These are phyloP conservation scores for Agrochola lota DNA, from an alignment of 2,888 invertebrate species.

Conservation along the genomic window DNA sequence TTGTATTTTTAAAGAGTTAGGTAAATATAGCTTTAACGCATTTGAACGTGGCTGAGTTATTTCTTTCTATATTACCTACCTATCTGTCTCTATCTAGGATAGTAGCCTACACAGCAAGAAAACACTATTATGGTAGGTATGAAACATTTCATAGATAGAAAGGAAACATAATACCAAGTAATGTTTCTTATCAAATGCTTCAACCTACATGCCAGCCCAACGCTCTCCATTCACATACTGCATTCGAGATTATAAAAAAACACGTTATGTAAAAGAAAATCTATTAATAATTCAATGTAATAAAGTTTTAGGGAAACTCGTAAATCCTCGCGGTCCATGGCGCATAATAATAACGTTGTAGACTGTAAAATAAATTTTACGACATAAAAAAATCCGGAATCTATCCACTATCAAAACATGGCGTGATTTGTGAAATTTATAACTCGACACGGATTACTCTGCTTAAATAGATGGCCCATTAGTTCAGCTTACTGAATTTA, in stretches of 20 bases:
- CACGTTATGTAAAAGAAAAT: conserved; percentile 56
- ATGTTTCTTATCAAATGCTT: conserved; percentile 18
- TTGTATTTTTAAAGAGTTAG: not conserved
- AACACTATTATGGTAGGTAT: not conserved
- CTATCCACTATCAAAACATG: conserved; percentile 76
- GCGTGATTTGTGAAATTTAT: conserved; percentile 74
- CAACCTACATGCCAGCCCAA: conserved; percentile 28
- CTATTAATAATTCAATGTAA: conserved; percentile 69
- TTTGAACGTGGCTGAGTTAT: not conserved
- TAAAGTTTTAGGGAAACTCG: conserved; percentile 81
- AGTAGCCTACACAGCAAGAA: not conserved
- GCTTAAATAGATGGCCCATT: conserved; percentile 51
- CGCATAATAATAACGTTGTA: conserved; percentile 80
- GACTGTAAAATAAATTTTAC: conserved; percentile 85
- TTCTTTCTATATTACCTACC: not conserved
- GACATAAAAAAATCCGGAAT: conserved; percentile 77
- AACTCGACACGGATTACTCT: conserved; percentile 59
- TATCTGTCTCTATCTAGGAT: not conserved
- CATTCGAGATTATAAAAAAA: conserved; percentile 51
- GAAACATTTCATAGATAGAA: not conserved
- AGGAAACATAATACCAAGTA: conserved; percentile 3
- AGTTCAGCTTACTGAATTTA: conserved; percentile 44
- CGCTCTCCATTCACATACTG: conserved; percentile 51
- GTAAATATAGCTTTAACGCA: not conserved
- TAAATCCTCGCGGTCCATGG: conserved; percentile 80